Conservation (phyloP, 2,113 vertebrate species). For the Ammospiza caudacuta region DNA sequence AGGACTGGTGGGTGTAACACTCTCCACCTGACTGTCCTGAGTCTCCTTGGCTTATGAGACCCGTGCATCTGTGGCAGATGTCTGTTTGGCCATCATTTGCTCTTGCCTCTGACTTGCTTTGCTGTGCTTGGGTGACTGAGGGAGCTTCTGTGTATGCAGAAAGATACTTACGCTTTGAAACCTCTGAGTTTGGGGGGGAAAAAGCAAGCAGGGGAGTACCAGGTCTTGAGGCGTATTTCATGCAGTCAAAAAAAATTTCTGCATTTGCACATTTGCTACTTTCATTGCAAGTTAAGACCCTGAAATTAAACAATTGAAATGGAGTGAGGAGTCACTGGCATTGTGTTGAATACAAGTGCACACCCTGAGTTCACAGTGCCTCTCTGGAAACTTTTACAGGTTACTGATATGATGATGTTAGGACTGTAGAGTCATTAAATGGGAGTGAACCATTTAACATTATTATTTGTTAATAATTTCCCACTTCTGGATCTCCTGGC, state of each 20-base stretch:
- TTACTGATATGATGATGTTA: neutral
- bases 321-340: neutral
- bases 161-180: neutral
- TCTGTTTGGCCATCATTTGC: neutral
- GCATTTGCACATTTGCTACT: neutral
- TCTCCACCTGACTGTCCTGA: neutral
- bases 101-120: neutral
- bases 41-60: neutral
- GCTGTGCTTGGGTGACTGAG: neutral
- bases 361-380: rapidly evolving
- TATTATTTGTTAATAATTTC: neutral
- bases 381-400: neutral
- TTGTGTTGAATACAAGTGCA: neutral
- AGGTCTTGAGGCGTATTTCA: neutral
- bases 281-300: neutral
- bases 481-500: neutral
- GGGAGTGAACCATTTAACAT: neutral
- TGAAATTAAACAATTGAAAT: neutral
- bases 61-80: rapidly evolving
- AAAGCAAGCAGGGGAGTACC: neutral
- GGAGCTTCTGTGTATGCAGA: neutral
- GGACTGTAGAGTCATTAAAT: neutral
- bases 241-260: neutral
- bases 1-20: neutral
- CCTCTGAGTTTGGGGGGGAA: neutral